A percentile compares a stretch with the other conserved stretches of the same genome.
These are phyloP conservation scores for Wasmannia auropunctata DNA, from an alignment of 1,140 invertebrate species.

Conservation along the genomic window DNA sequence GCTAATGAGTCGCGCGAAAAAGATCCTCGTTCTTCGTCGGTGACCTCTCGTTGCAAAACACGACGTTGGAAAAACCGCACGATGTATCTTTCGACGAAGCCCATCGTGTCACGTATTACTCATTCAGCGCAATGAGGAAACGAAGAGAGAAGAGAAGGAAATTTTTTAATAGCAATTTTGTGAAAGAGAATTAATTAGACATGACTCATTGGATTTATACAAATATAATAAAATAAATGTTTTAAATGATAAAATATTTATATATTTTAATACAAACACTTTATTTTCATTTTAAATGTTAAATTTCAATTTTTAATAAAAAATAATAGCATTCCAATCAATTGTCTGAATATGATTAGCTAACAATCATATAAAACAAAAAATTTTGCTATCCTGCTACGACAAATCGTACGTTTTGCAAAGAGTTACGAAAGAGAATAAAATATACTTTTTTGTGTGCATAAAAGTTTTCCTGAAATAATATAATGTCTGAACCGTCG, in stretches of 20 bases:
- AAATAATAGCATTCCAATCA: constrained; percentile 8
- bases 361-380: neutral
- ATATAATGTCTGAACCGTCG: neutral
- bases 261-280: neutral
- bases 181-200: neutral
- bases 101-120: neutral
- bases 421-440: neutral
- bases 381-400: too few species aligned
- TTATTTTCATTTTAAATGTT: neutral
- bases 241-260: neutral
- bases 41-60: constrained; percentile 7
- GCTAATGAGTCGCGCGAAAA: constrained; percentile 33
- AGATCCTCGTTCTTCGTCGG: constrained; percentile 13
- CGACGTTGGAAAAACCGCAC: neutral
- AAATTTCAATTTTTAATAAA: neutral
- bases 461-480: neutral
- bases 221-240: neutral
- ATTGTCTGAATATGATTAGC: neutral
- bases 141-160: neutral
- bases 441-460: neutral
- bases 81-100: neutral
- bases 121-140: neutral
- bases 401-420: neutral
- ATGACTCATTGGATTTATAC: neutral
- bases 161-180: neutral